A percentile compares a stretch with the other conserved stretches of the same genome.
These are phyloP conservation scores for Melanostigma gelatinosum DNA, from an alignment of 2,113 vertebrate species.

Conservation along the genomic window DNA sequence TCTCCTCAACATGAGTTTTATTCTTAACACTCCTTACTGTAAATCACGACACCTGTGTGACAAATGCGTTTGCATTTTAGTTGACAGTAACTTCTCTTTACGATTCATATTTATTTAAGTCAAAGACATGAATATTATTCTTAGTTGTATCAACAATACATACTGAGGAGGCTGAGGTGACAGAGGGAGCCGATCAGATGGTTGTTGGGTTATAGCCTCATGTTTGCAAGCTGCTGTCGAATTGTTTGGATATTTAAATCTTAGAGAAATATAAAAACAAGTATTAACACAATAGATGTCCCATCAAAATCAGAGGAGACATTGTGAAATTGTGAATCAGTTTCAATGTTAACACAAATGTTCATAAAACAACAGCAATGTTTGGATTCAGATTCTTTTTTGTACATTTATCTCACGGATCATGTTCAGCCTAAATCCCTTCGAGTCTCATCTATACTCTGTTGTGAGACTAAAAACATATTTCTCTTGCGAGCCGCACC, in stretches of 20 bases:
- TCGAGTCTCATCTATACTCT: background rate
- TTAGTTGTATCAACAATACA: background rate
- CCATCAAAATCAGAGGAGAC: background rate
- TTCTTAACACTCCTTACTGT: background rate
- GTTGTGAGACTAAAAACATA: slow-evolving; percentile 2
- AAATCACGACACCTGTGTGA: background rate
- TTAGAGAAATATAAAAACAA: background rate
- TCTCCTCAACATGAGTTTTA: too few relatives aligned
- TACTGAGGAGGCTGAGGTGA: background rate
- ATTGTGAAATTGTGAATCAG: background rate
- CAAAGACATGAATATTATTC: background rate
- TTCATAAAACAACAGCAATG: background rate
- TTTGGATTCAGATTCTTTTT: background rate
- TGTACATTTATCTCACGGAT: background rate
- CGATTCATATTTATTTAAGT: background rate
- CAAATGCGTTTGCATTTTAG: background rate
- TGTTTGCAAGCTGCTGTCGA: background rate
- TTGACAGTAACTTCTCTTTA: background rate
- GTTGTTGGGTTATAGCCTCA: background rate
- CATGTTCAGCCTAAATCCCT: background rate
- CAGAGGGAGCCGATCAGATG: background rate
- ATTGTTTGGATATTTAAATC: background rate
- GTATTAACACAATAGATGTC: background rate
- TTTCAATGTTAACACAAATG: background rate
- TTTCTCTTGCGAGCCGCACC: slow-evolving; percentile 22